phyloP scores from a whole-genome alignment of 1,140 invertebrate genomes.

The Cyphomyrmex costatus region DNA sequence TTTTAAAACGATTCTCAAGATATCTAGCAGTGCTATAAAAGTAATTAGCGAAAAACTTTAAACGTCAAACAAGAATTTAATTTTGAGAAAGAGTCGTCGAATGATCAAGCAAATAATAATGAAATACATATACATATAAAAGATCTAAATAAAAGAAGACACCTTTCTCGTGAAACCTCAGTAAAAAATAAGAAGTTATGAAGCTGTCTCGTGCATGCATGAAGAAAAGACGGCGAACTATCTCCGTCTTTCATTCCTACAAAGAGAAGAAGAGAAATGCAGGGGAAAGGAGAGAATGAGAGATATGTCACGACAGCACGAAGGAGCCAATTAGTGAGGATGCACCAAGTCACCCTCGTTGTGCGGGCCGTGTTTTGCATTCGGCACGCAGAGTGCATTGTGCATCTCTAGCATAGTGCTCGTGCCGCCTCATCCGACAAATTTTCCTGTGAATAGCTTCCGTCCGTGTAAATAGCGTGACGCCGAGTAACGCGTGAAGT shows the following conservation, averaged over 20 bases:
- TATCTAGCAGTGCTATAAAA: neutral
- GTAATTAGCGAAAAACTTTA: neutral
- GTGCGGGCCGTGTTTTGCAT: conserved; percentile 50
- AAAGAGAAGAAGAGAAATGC: conserved; percentile 16
- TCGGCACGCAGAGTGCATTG: conserved; percentile 48
- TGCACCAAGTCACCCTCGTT: conserved; percentile 42
- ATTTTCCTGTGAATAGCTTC: conserved; percentile 60
- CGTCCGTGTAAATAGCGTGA: conserved; percentile 54
- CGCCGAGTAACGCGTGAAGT: conserved; percentile 10
- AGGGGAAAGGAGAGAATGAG: neutral
- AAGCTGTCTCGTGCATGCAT: neutral
- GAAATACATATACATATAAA: neutral
- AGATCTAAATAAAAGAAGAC: neutral
- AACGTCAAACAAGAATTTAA: neutral
- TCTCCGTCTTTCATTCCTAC: conserved; percentile 33
- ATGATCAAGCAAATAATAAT: neutral
- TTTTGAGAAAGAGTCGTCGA: neutral
- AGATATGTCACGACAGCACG: conserved; percentile 27
- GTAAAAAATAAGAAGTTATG: conserved; percentile 24
- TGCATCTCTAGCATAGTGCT: conserved; percentile 47
- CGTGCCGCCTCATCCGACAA: conserved; percentile 55
- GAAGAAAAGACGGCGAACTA: neutral
- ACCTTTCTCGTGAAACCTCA: neutral
- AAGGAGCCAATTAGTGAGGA: conserved; percentile 52
- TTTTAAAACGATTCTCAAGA: neutral